phyloP scores from a whole-genome alignment of 2,888 invertebrate genomes.

The Tigriopus californicus region DNA sequence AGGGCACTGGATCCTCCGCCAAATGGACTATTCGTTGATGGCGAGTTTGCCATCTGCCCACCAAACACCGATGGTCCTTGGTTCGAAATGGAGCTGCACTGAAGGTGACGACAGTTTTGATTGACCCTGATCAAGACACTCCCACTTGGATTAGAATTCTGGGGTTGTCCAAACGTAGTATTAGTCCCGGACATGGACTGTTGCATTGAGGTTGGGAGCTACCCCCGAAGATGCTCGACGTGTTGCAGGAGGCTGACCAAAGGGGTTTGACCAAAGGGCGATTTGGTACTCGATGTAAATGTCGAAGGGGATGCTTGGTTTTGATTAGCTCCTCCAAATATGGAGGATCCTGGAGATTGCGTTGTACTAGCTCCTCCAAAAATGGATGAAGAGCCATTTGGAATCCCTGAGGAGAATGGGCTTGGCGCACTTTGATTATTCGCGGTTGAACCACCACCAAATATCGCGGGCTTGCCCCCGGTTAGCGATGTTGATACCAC shows the following conservation, averaged over 20 bases:
- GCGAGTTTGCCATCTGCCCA: too few relatives aligned
- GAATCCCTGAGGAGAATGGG: not conserved
- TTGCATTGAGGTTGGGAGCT: not conserved
- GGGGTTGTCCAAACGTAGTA: not conserved
- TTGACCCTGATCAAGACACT: not conserved
- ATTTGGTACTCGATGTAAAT: not conserved
- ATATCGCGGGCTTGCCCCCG: not conserved
- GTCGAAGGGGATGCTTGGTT: not conserved
- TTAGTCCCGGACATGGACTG: not conserved
- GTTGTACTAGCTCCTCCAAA: not conserved
- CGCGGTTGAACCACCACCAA: not conserved
- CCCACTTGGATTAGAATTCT: not conserved
- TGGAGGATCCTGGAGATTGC: not conserved
- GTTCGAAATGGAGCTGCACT: too few relatives aligned
- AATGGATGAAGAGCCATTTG: not conserved
- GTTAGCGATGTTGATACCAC: too few relatives aligned
- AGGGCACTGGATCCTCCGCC: too few relatives aligned
- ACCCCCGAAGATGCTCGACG: not conserved
- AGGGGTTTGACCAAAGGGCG: not conserved
- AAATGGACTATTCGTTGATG: too few relatives aligned
- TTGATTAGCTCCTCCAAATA: not conserved
- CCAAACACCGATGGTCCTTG: too few relatives aligned
- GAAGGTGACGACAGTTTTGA: too few relatives aligned
- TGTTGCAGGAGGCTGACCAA: not conserved
- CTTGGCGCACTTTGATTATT: not conserved